These are phyloP conservation scores for Lytechinus pictus DNA, from an alignment of 35 echinoderm and acorn worm genomes.

Conservation along the genomic window DNA sequence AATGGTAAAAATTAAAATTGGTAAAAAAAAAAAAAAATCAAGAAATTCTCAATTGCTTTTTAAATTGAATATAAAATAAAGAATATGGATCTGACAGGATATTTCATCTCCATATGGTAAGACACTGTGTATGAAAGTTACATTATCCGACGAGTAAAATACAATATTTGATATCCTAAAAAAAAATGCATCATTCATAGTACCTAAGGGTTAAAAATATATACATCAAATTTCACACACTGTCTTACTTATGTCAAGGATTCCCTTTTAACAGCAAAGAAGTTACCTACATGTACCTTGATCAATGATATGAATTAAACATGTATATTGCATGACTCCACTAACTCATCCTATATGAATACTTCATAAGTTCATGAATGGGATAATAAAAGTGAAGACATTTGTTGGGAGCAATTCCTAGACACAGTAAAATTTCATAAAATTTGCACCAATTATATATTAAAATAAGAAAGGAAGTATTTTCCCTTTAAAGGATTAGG, in stretches of 20 bases:
- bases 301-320: neutral
- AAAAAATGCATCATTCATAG: neutral
- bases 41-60: too few species aligned
- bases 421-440: neutral
- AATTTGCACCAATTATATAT: neutral
- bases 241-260: neutral
- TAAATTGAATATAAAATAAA: too few species aligned
- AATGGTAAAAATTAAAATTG: too few species aligned
- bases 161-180: neutral
- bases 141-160: neutral
- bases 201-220: neutral
- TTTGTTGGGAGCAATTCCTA: neutral
- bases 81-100: too few species aligned
- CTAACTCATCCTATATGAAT: neutral
- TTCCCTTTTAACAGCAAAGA: neutral
- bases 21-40: too few species aligned
- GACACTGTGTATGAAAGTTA: too few species aligned
- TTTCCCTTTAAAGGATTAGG: neutral
- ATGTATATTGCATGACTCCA: neutral
- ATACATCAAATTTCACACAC: slow-evolving; percentile 19
- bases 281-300: too few species aligned
- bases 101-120: too few species aligned
- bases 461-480: neutral
- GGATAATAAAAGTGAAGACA: neutral
- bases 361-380: neutral